These are phyloP conservation scores for Chondrilla cf. caribensis DNA, from an alignment of 37 sponge, comb jelly and placozoan genomes.

Conservation along the genomic window DNA sequence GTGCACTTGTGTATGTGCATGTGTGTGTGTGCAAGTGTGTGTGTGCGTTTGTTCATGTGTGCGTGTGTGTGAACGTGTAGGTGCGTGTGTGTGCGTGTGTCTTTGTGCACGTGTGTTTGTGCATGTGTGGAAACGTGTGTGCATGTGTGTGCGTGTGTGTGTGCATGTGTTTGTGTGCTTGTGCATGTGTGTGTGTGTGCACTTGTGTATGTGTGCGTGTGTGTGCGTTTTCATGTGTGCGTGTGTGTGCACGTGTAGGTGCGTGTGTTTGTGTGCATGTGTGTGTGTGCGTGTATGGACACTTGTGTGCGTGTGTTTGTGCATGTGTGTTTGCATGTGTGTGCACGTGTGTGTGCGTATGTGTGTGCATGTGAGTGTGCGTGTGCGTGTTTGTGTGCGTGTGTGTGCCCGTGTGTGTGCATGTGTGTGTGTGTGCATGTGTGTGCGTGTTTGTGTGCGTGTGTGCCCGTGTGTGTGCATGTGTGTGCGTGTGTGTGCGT, in stretches of 20 bases:
- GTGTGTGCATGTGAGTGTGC: slow-evolving; percentile 15
- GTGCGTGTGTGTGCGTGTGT: no score
- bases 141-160: no score
- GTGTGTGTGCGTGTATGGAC: slow-evolving; percentile 18
- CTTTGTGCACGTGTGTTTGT: no score
- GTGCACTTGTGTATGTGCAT: neutral
- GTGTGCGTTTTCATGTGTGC: no score
- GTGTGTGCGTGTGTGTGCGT: slow-evolving; percentile 22
- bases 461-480: slow-evolving; percentile 15
- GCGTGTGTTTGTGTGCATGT: neutral
- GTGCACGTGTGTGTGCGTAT: slow-evolving; percentile 20
- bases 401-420: slow-evolving; percentile 17
- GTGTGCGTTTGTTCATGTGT: no score
- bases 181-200: no score
- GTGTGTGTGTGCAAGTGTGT: slow-evolving; percentile 1
- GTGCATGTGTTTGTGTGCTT: no score
- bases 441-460: slow-evolving; percentile 22
- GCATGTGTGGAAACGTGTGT: no score
- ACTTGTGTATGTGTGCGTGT: no score
- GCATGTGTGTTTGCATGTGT: slow-evolving; percentile 19
- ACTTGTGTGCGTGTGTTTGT: slow-evolving; percentile 15
- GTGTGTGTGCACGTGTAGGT: no score
- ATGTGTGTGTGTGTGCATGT: slow-evolving; percentile 18
- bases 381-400: slow-evolving; percentile 13
- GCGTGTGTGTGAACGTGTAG: no score